Percentiles rank a stretch among this genome's conserved stretches.
These are phyloP conservation scores for Enteromius mattozi DNA, from an alignment of 2,797 vertebrate genomes.

Conservation along the genomic window DNA sequence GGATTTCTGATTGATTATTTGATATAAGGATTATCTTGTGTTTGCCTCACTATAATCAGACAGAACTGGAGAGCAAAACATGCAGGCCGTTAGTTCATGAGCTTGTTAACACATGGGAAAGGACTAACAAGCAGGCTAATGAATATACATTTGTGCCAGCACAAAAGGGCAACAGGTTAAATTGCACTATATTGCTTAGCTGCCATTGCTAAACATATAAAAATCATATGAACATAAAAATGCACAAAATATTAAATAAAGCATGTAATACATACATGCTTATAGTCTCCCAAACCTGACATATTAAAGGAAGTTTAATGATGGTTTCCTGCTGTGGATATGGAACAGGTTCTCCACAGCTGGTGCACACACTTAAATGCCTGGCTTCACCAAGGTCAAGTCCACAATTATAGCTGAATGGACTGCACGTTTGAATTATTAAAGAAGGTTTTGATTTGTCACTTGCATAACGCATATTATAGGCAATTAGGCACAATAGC, in stretches of 20 bases:
- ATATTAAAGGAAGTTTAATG: slow-evolving; percentile 14
- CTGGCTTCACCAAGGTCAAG: slow-evolving; percentile 22
- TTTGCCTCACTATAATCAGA: slow-evolving; percentile 31
- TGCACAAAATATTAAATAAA: neutral
- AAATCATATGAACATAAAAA: neutral
- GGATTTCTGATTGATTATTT: slow-evolving; percentile 33
- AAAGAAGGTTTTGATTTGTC: slow-evolving; percentile 20
- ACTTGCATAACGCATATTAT: slow-evolving; percentile 10
- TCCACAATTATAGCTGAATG: slow-evolving; percentile 10
- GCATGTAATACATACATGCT: neutral
- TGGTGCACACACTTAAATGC: neutral
- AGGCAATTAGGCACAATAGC: slow-evolving; percentile 5
- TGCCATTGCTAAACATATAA: neutral
- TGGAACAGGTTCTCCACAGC: neutral
- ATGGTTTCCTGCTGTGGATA: neutral
- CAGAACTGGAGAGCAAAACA: slow-evolving; percentile 13
- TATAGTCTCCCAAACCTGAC: neutral
- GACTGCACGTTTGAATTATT: neutral
- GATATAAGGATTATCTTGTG: slow-evolving; percentile 35
- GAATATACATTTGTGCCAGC: neutral
- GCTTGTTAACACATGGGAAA: slow-evolving; percentile 4
- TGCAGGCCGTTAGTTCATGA: neutral
- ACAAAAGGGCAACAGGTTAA: neutral
- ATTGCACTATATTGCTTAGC: neutral
- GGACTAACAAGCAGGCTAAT: slow-evolving; percentile 13